Conservation (phyloP, 2,113 vertebrate genomes). For the Anas platyrhynchos region DNA sequence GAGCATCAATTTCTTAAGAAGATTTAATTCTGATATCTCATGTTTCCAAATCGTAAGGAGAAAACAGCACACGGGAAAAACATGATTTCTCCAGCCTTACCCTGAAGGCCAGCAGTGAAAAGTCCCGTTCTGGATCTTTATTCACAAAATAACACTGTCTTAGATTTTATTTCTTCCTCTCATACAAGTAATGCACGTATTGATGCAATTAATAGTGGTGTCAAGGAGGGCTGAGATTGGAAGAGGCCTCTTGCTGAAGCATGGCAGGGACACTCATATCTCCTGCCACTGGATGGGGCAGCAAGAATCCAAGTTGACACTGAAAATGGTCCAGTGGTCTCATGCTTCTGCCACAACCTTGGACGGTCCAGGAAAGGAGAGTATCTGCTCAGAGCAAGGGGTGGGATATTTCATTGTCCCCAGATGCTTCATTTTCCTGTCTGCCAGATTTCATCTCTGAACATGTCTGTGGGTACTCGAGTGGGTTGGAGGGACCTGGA, state of each 20-base stretch:
- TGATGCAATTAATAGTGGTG: accelerated
- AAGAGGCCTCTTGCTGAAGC: not conserved
- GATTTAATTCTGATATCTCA: accelerated
- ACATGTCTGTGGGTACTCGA: not conserved
- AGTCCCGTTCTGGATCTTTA: not conserved
- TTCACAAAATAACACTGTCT: accelerated
- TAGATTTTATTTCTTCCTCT: not conserved
- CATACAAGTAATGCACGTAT: accelerated
- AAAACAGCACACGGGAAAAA: not conserved
- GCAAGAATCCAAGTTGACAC: not conserved
- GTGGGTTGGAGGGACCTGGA: not conserved
- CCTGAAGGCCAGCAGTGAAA: accelerated
- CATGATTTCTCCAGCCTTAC: not conserved
- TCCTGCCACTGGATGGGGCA: accelerated
- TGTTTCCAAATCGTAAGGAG: accelerated
- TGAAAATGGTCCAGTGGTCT: not conserved
- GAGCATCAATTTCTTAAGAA: not conserved
- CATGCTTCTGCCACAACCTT: accelerated
- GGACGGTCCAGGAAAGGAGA: not conserved
- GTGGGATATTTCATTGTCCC: too few species aligned
- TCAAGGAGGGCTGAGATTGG: not conserved
- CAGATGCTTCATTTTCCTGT: not conserved
- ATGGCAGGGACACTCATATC: not conserved
- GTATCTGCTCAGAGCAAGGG: not conserved
- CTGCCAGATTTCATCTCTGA: not conserved